Evolutionary conservation across 2,888 invertebrate species (phyloP).

Genomic region (Cryptocephalus primarius): DNA sequence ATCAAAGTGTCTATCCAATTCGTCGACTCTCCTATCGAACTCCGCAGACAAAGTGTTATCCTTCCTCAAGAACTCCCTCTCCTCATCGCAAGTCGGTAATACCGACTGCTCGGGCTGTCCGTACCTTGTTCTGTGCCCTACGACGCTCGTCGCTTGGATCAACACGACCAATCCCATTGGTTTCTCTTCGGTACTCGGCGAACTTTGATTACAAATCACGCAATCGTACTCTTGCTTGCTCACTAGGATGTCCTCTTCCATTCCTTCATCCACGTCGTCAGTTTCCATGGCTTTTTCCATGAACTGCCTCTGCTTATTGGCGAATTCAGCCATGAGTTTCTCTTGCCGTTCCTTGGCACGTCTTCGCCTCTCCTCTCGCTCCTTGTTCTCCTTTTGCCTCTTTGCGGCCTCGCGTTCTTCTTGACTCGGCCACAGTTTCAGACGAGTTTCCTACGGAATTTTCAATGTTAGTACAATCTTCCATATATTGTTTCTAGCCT

Average conservation of each 20-base stretch:
- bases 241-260: slow-evolving; percentile 47
- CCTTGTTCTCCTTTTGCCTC: slow-evolving; percentile 53
- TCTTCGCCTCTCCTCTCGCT: slow-evolving; percentile 73
- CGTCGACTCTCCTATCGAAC: slow-evolving; percentile 66
- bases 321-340: slow-evolving; percentile 88
- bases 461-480: too few relatives aligned
- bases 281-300: slow-evolving; percentile 68
- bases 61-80: slow-evolving; percentile 44
- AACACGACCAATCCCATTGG: slow-evolving; percentile 85
- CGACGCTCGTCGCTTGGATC: slow-evolving; percentile 78
- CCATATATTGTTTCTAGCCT: too few relatives aligned
- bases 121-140: slow-evolving; percentile 58
- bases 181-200: slow-evolving; percentile 70
- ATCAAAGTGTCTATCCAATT: slow-evolving; percentile 67
- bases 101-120: slow-evolving; percentile 44
- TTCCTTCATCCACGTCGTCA: slow-evolving; percentile 32
- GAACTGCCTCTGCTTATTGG: slow-evolving; percentile 81
- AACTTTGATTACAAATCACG: slow-evolving; percentile 76
- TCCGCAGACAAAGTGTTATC: slow-evolving; percentile 62
- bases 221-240: slow-evolving; percentile 74
- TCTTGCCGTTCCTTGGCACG: slow-evolving; percentile 83
- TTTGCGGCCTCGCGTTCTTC: slow-evolving; percentile 70
- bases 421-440: slow-evolving; percentile 70
- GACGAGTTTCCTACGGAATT: slow-evolving; percentile 47
- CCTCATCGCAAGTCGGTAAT: slow-evolving; percentile 55